phyloP scores from a whole-genome alignment of 2,797 vertebrate species.

The Hydrocynus forskahlii region DNA sequence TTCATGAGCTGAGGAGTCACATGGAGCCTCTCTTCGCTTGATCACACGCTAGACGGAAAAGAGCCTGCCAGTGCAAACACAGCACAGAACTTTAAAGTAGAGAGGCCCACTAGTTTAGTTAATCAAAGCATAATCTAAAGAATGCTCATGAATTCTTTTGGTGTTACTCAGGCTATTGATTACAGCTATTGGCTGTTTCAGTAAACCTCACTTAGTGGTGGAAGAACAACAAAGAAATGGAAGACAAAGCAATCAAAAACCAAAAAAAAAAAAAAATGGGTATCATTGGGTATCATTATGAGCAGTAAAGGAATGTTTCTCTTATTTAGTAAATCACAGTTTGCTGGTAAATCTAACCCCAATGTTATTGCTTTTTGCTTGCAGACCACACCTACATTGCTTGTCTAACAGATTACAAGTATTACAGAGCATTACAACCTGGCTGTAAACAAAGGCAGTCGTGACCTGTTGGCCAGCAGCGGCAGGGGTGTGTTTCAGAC shows the following conservation, averaged over 20 bases:
- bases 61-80: neutral
- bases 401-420: neutral
- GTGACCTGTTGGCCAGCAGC: neutral
- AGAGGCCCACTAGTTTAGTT: neutral
- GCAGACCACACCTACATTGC: neutral
- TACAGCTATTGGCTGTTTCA: neutral
- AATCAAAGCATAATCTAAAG: neutral
- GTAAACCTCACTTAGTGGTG: no score
- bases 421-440: neutral
- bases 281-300: no score
- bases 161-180: no score
- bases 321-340: no score
- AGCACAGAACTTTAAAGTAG: neutral
- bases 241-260: no score
- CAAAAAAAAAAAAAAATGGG: no score
- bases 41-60: neutral
- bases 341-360: no score
- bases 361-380: neutral
- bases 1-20: neutral
- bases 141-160: neutral
- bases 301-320: no score
- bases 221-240: no score
- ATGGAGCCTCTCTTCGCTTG: neutral
- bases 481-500: neutral
- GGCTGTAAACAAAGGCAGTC: neutral